Conservation (phyloP, 2,888 invertebrate species). For the Patella ulyssiponensis region DNA sequence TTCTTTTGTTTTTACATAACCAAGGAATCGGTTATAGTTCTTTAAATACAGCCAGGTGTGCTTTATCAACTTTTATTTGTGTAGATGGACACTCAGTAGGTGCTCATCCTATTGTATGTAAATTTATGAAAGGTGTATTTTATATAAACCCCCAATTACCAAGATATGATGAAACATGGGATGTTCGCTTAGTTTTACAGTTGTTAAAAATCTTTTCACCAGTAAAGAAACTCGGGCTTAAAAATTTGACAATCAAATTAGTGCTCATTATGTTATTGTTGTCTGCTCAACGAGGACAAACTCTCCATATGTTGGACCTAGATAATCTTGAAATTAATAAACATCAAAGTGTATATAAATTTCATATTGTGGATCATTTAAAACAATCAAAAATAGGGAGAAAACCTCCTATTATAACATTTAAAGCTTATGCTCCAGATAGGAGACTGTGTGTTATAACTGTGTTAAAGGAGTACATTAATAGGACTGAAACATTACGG, state of each 20-base stretch:
- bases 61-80: background rate
- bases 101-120: slow-evolving; percentile 20
- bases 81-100: slow-evolving; percentile 13
- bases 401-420: slow-evolving; percentile 23
- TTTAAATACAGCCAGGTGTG: slow-evolving; percentile 30
- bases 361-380: background rate
- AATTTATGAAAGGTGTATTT: slow-evolving; percentile 40
- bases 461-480: no score
- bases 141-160: slow-evolving; percentile 29
- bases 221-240: slow-evolving; percentile 24
- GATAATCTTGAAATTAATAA: slow-evolving; percentile 13
- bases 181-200: slow-evolving; percentile 29
- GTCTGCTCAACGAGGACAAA: slow-evolving; percentile 35
- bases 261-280: slow-evolving; percentile 34
- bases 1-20: slow-evolving; percentile 23
- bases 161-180: slow-evolving; percentile 37
- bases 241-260: slow-evolving; percentile 26
- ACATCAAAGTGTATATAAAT: slow-evolving; percentile 12
- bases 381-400: slow-evolving; percentile 33
- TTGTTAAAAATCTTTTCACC: slow-evolving; percentile 23
- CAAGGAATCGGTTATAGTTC: slow-evolving; percentile 31
- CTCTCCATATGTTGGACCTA: slow-evolving; percentile 31
- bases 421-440: no score
- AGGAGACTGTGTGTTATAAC: no score
- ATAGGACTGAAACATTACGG: no score